Base-by-base conservation (phyloP, 2,888 invertebrate genomes). In the Xestia ashworthii region DNA sequence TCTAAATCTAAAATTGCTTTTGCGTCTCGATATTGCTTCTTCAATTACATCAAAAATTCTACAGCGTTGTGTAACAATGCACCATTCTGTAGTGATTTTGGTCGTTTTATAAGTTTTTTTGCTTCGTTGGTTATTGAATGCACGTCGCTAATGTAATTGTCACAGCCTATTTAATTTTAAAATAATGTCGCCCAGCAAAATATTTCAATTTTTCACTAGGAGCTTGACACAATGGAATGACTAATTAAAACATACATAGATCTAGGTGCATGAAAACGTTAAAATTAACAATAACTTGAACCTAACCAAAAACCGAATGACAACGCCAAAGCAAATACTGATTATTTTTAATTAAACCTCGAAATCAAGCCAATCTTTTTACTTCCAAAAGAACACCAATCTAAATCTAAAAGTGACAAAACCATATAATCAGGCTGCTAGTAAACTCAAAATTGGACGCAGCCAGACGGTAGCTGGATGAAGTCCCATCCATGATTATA, bases 1-100 rank as follows among this genome's bases (percentile, higher is more conserved):
- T 94, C 92, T 89, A 89, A 94, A 95, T 95, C 95, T 95, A 91
- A 94, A 95, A 95, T 95, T 95, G 93, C 92, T 93, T 94, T 92
- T 90, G 90, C 91, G 86, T 85, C 85, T 86, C 87, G 88, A 91
- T 91, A 92, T 91, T 91, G 90, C 88, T 90, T 89, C 88, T 88
- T 84, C 80, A 87, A 87, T 89, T 88, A 85, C 83, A 86, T 84
- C 80, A 69, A 88, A 84, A 84, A 83, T 78, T 78, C 64, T 85
- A 58, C 50, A n/a, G 65, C 50, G 3, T 64, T 53, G 3, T 53
- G 50, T 66, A 64, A 74, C 74, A 85, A 74, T 72, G 41, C 6
- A 25, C 1, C 0, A 16, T 46, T n/a, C 12, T 46, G 5, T 44
- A 66, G 19, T 25, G 5, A 6, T 41, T 55, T 22, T 5, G n/a